Evolutionary conservation across 2,888 invertebrate genomes (phyloP).

Genomic region (Meloe dianella): DNA sequence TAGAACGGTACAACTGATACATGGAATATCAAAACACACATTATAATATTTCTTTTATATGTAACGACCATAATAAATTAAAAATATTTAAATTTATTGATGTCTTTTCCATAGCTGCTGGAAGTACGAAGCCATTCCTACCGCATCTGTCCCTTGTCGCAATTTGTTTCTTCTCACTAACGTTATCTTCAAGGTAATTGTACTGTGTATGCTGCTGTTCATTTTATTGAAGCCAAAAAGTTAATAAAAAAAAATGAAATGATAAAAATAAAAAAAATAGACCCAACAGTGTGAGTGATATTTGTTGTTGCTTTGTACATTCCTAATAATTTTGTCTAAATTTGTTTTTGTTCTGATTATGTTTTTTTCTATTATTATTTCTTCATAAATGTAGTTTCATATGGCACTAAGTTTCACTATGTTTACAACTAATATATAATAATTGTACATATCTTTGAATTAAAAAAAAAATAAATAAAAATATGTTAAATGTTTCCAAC

Average conservation of each 20-base stretch:
- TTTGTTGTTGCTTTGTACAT: constrained; percentile 48
- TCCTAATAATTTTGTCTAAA: constrained; percentile 33
- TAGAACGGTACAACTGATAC: constrained; percentile 31
- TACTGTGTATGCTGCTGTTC: constrained; percentile 35
- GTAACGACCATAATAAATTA: neutral
- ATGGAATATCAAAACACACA: constrained; percentile 43
- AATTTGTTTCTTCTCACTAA: constrained; percentile 47
- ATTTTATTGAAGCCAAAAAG: constrained; percentile 48
- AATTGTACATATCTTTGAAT: constrained; percentile 46
- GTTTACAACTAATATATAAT: constrained; percentile 25
- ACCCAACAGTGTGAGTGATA: constrained; percentile 37
- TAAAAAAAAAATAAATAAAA: constrained; percentile 16
- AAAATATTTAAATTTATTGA: neutral
- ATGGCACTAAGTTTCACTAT: constrained; percentile 50
- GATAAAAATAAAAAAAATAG: constrained; percentile 15
- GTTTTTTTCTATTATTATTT: constrained; percentile 31
- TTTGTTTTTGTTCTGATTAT: constrained; percentile 15
- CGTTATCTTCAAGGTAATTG: constrained; percentile 53
- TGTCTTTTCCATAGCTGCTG: constrained; percentile 52
- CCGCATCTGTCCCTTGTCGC: constrained; percentile 48
- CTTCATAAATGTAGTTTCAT: constrained; percentile 49
- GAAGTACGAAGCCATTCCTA: constrained; percentile 51
- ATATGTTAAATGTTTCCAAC: constrained; percentile 46
- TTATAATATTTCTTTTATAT: neutral
- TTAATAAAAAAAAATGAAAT: constrained; percentile 35